Evolutionary conservation across 2,797 vertebrate species (phyloP), one percentile per base, ranked within the genome.

Genomic region (Setipinna tenuifilis): DNA sequence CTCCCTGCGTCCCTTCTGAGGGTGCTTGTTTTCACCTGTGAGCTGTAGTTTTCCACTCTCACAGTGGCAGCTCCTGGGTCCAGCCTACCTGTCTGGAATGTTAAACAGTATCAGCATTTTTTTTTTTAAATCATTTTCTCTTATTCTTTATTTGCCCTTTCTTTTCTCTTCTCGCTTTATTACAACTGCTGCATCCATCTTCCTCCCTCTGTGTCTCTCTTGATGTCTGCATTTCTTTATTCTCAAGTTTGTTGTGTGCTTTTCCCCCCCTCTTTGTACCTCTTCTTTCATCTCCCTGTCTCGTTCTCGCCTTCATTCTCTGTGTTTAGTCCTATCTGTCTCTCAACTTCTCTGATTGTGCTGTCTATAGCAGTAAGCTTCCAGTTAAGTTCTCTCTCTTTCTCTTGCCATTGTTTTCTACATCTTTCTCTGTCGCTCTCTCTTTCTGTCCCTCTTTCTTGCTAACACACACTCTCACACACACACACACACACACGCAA

Each of bases 71-170:
- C 88, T 90, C 85, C 83, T 83, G 71, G 82, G 78, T 82, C 84
- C 89, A 92, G 86, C 82, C 87, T 93, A 93, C 93, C 93, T 94
- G 93, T 93, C 90, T 91, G 83, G 94, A 95, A 95, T 95, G 92
- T 93, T 93, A 95, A 95, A 88, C 91, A 94, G 90, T 87, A 88
- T 90, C 89, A 86, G 17, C n/a, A 78, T 83, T 82, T 83, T 83
- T 78, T 85, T 80, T 81, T 50, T 61, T 41, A 82, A 58, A 58
- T 87, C 71, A 83, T 23, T 50, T 81, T 46, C 23, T 57, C 57
- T 46, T 78, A 21, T 78, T 78, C 19, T 58, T 75, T 80, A 59
- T 82, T 48, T 65, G 41, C 84, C 28, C 28, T 78, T 35, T 78
- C 31, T 35, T 75, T 21, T 6, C 17, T 78, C 71, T 78, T 17